phyloP scores from a whole-genome alignment of 2,888 invertebrate genomes.

The Spilarctia lutea region DNA sequence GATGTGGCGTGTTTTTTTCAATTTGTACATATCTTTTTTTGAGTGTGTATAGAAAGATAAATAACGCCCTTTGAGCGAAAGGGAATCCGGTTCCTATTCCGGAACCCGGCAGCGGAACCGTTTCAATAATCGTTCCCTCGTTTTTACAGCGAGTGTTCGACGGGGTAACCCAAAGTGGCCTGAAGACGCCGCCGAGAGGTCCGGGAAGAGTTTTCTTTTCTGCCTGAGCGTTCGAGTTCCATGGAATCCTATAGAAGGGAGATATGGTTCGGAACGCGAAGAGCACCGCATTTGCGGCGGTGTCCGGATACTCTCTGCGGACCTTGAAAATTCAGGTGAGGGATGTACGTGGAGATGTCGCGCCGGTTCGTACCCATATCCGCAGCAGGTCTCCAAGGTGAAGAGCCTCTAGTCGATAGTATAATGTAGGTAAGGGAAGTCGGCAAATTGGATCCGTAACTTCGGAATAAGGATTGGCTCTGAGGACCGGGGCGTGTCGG shows the following conservation, averaged over 20 bases:
- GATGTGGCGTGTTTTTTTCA: conserved; percentile 55
- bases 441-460: conserved; percentile 89
- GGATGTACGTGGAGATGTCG: conserved; percentile 68
- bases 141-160: conserved; percentile 54
- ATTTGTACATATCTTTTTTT: no score
- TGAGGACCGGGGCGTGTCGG: conserved; percentile 88
- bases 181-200: conserved; percentile 79
- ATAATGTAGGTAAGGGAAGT: conserved; percentile 90
- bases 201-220: conserved; percentile 61
- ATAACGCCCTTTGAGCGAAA: conserved; percentile 77
- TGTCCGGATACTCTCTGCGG: conserved; percentile 68
- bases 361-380: conserved; percentile 88
- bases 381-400: conserved; percentile 92
- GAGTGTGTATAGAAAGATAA: no score
- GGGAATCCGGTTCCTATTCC: conserved; percentile 87
- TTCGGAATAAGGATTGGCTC: conserved; percentile 91
- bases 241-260: conserved; percentile 82
- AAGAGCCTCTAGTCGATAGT: conserved; percentile 88
- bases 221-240: conserved; percentile 77
- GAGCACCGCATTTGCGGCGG: conserved; percentile 61
- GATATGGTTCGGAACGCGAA: conserved; percentile 81
- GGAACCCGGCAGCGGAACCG: conserved; percentile 87
- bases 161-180: conserved; percentile 76
- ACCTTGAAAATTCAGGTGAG: conserved; percentile 71
- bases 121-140: conserved; percentile 71